Evolutionary conservation across 2,797 vertebrate genomes (phyloP), one percentile per base, ranked within the genome.

Genomic region (Xenops minutus): DNA sequence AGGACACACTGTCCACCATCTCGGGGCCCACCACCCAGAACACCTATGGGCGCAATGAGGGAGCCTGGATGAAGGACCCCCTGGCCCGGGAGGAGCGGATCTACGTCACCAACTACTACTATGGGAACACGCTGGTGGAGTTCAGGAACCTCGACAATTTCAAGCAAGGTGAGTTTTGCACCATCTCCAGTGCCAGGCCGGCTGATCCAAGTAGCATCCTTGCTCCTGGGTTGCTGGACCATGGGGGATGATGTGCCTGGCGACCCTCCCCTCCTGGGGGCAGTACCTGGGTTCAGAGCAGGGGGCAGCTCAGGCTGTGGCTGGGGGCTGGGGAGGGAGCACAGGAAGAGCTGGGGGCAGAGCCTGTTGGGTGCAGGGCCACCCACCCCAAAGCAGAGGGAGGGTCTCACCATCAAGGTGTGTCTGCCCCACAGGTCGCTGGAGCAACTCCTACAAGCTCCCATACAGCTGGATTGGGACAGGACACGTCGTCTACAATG

Each of bases 51-150:
- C 98, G 97, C 83, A 99, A 98, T 0, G 99, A 99, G 94, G 99
- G 99, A 4, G 99, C 99, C 11, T 99, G 99, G 99, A 99, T 99
- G 99, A 99, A 99, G 97, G 99, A 99, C 89, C 99, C 99, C 1
- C 97, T 99, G 90, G 98, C 99, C n/a, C 97, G 84, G 48, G 98
- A 98, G 18, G 98, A 99, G 89, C 98, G 98, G 85, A 99, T 99
- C 81, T 99, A 99, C 0, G 98, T 99, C 55, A 99, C 99, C 83
- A 99, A 99, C 95, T 99, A 99, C 91, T 99, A 99, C 93, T 99
- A 99, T 0, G 99, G 99, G 90, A 99, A 99, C 97, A 99, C 98
- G 0, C 97, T 99, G 69, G 98, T 99, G 87, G 99, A 99, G 97
- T 99, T 99, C 97, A 98, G 98, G 80, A 99, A 98, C 97, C 97